A percentile compares a stretch with the other conserved stretches of the same genome.
phyloP scores from a whole-genome alignment of 2,888 invertebrate species.

The Ectemnius cavifrons region DNA sequence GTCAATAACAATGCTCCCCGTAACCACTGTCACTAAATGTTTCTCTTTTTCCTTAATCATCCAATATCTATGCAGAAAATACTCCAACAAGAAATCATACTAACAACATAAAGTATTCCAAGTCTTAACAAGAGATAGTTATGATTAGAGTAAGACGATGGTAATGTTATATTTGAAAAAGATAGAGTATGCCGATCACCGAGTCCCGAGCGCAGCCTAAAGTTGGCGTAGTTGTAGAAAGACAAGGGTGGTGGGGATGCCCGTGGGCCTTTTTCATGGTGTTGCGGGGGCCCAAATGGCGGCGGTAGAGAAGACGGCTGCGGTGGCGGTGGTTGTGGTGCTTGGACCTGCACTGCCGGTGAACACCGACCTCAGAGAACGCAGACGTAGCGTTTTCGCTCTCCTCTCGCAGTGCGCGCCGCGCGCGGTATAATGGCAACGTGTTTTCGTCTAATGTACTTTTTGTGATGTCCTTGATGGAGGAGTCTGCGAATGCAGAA shows the following conservation, averaged over 20 bases:
- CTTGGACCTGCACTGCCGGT: conserved; percentile 44
- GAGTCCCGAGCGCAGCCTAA: conserved; percentile 62
- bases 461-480: conserved; percentile 78
- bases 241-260: conserved; percentile 49
- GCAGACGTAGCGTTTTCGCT: conserved; percentile 65
- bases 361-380: conserved; percentile 40
- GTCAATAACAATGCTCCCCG: conserved; percentile 9
- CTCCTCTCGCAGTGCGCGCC: conserved; percentile 63
- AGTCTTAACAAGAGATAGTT: no score
- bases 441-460: conserved; percentile 78
- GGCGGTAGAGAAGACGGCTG: conserved; percentile 17
- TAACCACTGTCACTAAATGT: not conserved
- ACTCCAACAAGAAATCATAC: no score
- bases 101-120: no score
- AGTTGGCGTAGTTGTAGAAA: conserved; percentile 59
- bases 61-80: no score
- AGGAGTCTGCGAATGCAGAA: conserved; percentile 78
- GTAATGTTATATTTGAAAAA: no score
- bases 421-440: conserved; percentile 75
- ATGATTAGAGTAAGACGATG: no score
- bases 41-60: not conserved
- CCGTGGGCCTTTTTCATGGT: conserved; percentile 58
- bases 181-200: no score
- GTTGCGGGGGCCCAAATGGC: conserved; percentile 57
- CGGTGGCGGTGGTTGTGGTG: conserved; percentile 47